Conservation (phyloP, 2,797 vertebrate species). For the Chelonia mydas region DNA sequence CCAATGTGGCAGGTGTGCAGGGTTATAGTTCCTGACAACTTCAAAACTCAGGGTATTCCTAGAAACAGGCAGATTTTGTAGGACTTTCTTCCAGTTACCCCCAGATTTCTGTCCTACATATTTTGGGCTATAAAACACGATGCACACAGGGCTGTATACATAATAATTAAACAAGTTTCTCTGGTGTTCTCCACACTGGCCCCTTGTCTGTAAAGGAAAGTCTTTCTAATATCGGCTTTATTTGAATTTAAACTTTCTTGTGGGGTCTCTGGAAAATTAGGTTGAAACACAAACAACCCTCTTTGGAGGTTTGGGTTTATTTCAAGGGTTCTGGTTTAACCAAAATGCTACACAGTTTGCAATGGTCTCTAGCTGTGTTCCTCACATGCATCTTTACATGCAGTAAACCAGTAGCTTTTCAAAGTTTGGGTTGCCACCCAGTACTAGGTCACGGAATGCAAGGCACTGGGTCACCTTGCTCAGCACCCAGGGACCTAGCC, state of each 20-base stretch:
- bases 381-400: background rate
- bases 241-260: background rate
- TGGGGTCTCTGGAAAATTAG: background rate
- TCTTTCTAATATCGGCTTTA: background rate
- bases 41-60: background rate
- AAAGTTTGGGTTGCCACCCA: too few species aligned
- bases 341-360: background rate
- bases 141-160: background rate
- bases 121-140: background rate
- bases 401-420: too few species aligned
- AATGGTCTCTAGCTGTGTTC: background rate
- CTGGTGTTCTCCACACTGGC: background rate
- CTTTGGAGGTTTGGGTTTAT: background rate
- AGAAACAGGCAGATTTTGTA: background rate
- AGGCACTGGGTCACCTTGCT: too few species aligned
- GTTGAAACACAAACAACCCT: background rate
- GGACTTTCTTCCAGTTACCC: background rate
- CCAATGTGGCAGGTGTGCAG: background rate
- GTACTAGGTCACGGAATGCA: too few species aligned
- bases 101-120: background rate
- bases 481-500: too few species aligned
- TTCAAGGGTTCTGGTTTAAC: background rate
- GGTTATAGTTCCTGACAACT: background rate
- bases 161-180: background rate
- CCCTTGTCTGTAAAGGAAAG: background rate